Conservation (phyloP, 2,888 invertebrate genomes). For the Glaucopsyche alexis region DNA sequence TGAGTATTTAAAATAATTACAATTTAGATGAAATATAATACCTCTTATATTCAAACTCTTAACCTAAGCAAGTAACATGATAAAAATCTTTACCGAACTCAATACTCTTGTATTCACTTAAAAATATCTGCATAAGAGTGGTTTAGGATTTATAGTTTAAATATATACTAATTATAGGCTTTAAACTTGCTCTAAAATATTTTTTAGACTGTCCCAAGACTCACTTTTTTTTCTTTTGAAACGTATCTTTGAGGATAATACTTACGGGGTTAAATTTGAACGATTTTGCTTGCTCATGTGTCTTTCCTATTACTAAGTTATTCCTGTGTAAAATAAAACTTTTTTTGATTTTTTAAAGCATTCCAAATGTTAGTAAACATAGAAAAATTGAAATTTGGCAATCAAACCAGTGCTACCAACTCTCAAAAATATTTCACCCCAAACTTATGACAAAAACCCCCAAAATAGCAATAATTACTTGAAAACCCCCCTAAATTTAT, state of each 20-base stretch:
- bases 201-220: neutral
- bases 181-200: neutral
- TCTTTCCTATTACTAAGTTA: neutral
- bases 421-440: no score
- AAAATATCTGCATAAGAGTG: neutral
- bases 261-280: constrained; percentile 18
- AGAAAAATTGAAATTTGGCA: neutral
- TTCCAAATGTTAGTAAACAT: neutral
- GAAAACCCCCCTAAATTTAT: no score
- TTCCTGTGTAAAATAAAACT: neutral
- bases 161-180: neutral
- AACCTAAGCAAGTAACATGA: no score
- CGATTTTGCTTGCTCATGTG: neutral
- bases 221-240: neutral
- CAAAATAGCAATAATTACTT: no score
- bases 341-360: neutral
- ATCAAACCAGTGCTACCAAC: no score
- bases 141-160: neutral
- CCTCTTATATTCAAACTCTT: no score
- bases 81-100: no score
- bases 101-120: neutral
- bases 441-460: no score
- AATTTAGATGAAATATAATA: no score
- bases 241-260: neutral
- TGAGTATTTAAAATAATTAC: neutral